Evolutionary conservation across 2,888 invertebrate species (phyloP).

Genomic region (Cryptosula pallasiana): DNA sequence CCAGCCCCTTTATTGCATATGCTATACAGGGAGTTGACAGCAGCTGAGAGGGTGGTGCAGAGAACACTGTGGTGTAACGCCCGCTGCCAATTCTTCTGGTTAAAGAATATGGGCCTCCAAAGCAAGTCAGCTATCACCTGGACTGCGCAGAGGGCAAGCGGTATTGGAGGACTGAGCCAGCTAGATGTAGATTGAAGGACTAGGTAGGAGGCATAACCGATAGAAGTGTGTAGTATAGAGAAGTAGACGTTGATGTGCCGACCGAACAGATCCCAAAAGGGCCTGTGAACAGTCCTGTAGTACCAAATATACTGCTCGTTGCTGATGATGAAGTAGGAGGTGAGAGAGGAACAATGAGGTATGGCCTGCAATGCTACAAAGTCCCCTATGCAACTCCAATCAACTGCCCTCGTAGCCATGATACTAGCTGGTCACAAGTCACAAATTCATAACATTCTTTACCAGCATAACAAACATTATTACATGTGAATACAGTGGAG

Average conservation of each 20-base stretch:
- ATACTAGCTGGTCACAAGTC: no score
- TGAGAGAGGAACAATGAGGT: not conserved
- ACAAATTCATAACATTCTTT: no score
- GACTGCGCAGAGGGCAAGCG: not conserved
- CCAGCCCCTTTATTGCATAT: not conserved
- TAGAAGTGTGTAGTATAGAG: not conserved
- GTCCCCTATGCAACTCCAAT: no score
- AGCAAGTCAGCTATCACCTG: not conserved
- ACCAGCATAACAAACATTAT: no score
- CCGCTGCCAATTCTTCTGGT: constrained; percentile 4
- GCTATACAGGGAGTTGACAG: not conserved
- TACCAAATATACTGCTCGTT: constrained; percentile 10
- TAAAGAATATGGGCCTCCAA: constrained; percentile 8
- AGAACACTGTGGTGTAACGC: not conserved
- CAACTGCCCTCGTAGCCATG: no score
- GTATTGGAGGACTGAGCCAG: not conserved
- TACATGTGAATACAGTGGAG: no score
- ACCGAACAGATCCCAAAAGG: constrained; percentile 4
- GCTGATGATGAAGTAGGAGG: not conserved
- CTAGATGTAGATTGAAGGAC: not conserved
- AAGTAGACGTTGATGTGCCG: not conserved
- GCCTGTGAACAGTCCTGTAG: not conserved
- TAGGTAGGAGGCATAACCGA: not conserved
- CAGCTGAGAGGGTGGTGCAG: not conserved
- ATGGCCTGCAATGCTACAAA: not conserved